Conservation (phyloP, 2,797 vertebrate species). For the Pithecia hirsuta region DNA sequence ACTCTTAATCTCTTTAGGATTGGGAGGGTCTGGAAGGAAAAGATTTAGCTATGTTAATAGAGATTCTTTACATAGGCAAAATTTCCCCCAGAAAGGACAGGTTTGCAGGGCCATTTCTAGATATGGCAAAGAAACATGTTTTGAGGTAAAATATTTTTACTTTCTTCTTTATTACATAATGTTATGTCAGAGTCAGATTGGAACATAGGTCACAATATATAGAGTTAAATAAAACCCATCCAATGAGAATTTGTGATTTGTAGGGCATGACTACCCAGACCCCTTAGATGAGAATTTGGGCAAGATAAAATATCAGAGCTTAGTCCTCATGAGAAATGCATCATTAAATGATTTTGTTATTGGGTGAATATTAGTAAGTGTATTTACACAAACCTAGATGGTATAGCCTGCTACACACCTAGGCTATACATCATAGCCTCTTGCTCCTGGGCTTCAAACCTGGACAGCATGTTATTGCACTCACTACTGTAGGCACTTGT, state of each 20-base stretch:
- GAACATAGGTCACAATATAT: background rate
- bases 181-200: background rate
- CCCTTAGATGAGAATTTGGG: background rate
- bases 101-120: background rate
- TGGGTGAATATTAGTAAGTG: background rate
- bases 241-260: background rate
- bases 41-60: background rate
- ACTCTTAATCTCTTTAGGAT: background rate
- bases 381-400: background rate
- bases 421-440: too few relatives aligned
- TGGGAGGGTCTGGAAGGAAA: background rate
- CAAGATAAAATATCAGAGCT: background rate
- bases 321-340: background rate
- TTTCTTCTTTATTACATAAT: background rate
- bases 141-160: background rate
- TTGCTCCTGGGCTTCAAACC: background rate
- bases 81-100: background rate
- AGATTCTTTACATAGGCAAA: background rate
- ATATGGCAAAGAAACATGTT: background rate
- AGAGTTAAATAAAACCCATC: background rate
- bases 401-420: background rate
- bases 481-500: background rate
- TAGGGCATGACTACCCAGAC: background rate
- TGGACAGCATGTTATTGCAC: background rate
- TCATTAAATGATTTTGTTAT: background rate